Conservation (phyloP, 2,888 invertebrate species). For the Erebia ligea region DNA sequence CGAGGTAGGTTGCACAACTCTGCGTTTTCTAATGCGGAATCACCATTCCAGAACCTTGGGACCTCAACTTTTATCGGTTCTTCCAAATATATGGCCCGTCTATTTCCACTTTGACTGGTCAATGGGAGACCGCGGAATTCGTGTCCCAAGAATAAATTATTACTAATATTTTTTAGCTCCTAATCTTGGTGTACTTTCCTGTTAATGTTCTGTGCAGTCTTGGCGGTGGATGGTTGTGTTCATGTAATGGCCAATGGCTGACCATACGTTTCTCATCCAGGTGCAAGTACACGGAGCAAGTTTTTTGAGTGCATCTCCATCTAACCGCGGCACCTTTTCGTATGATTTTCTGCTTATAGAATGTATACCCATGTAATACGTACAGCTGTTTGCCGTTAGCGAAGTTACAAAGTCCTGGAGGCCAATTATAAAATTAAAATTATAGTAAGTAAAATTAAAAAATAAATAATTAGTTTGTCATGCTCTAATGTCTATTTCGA, state of each 20-base stretch:
- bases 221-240: slow-evolving; percentile 4
- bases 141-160: background rate
- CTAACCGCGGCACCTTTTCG: background rate
- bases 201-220: background rate
- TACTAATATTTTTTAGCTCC: background rate
- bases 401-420: slow-evolving; percentile 13
- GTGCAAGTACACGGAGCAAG: slow-evolving; percentile 9
- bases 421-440: too few relatives aligned
- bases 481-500: too few relatives aligned
- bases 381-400: slow-evolving; percentile 9
- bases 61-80: too few relatives aligned
- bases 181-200: slow-evolving; percentile 8
- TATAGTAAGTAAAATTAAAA: too few relatives aligned
- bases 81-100: too few relatives aligned
- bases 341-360: slow-evolving; percentile 5
- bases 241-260: background rate
- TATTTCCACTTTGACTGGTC: too few relatives aligned
- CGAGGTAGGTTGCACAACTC: too few relatives aligned
- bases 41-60: too few relatives aligned
- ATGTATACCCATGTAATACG: slow-evolving; percentile 9
- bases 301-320: slow-evolving; percentile 12
- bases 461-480: too few relatives aligned
- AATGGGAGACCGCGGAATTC: too few relatives aligned
- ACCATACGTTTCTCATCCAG: background rate
- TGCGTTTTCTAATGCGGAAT: too few relatives aligned